Percentiles rank a stretch among this genome's conserved stretches.
These are phyloP conservation scores for Stomatorhinus walkeri DNA, from an alignment of 2,797 vertebrate species.

Conservation along the genomic window DNA sequence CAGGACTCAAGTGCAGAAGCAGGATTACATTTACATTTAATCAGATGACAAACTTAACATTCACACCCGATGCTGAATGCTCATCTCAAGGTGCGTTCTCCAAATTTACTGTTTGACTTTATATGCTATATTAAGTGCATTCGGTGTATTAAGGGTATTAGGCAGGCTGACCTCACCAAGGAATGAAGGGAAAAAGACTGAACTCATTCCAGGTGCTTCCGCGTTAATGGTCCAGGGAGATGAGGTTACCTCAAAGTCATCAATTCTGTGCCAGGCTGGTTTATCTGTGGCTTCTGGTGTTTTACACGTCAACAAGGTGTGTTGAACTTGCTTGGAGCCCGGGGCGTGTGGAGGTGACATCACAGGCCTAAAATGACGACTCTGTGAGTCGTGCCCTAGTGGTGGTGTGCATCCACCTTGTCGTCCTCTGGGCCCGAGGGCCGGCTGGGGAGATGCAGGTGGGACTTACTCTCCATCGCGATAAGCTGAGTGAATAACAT, in stretches of 20 bases:
- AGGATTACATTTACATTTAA: not conserved
- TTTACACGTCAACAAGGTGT: conserved; percentile 22
- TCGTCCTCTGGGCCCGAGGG: not conserved
- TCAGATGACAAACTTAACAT: not conserved
- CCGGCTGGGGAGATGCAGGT: not conserved
- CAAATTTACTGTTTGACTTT: not conserved
- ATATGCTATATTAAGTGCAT: not conserved
- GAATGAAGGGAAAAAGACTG: not conserved
- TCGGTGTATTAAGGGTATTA: not conserved
- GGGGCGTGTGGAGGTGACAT: conserved; percentile 14
- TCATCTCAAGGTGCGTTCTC: not conserved
- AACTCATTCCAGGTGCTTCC: not conserved
- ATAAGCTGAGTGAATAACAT: not conserved
- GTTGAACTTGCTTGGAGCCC: conserved; percentile 22
- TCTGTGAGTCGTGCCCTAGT: not conserved
- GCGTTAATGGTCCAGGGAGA: not conserved
- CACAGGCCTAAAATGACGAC: conserved; percentile 14
- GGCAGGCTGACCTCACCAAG: not conserved
- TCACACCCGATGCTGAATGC: not conserved
- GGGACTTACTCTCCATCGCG: not conserved
- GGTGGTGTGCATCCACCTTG: not conserved
- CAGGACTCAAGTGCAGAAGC: not conserved
- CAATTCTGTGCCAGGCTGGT: conserved; percentile 17
- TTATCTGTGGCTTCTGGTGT: conserved; percentile 17
- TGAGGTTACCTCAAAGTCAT: not conserved